Evolutionary conservation across 2,797 vertebrate species (phyloP).

Genomic region (Carduelis carduelis): DNA sequence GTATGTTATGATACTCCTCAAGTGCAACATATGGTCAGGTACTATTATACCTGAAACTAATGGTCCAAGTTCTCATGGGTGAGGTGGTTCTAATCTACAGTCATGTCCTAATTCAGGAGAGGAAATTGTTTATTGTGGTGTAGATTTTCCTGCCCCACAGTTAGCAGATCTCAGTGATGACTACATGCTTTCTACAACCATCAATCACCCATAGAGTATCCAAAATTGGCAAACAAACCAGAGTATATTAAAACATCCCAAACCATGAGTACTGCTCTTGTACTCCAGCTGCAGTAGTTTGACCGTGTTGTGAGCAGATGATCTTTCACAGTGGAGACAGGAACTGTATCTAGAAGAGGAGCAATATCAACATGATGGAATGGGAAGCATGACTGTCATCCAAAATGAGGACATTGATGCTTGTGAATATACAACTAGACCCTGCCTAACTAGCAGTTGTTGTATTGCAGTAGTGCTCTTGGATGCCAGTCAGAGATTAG

Average conservation of each 20-base stretch:
- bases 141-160: neutral
- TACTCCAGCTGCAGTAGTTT: neutral
- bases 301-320: neutral
- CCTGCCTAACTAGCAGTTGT: neutral
- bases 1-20: neutral
- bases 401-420: neutral
- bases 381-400: neutral
- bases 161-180: neutral
- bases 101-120: neutral
- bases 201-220: neutral
- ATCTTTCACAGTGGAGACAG: neutral
- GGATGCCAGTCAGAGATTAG: neutral
- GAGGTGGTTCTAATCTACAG: neutral
- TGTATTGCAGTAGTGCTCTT: neutral
- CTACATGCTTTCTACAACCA: neutral
- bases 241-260: neutral
- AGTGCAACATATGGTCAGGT: neutral
- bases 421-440: neutral
- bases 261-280: neutral
- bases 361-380: neutral
- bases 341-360: neutral
- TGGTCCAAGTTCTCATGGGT: fast-evolving
- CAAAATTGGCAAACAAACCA: neutral
- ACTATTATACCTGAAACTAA: neutral
- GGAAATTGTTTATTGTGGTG: neutral